A percentile compares a stretch with the other conserved stretches of the same genome.
Conservation (phyloP, 1,140 invertebrate species). For the Bombus pyrosoma region DNA sequence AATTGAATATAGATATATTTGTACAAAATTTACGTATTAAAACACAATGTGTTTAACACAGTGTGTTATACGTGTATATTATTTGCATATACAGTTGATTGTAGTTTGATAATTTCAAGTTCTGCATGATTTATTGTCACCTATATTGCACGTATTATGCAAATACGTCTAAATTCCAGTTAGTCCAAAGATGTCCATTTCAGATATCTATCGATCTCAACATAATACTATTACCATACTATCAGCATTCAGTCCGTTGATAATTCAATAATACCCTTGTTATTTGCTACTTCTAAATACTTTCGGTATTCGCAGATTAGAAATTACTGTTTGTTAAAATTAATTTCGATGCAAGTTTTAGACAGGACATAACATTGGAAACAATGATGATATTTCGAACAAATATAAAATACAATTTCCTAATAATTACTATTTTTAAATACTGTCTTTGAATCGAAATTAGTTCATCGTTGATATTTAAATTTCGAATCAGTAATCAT, state of each 20-base stretch:
- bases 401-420: too few relatives aligned
- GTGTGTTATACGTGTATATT: not conserved
- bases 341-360: not conserved
- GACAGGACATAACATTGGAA: too few relatives aligned
- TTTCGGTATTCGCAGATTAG: not conserved
- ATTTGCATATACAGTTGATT: not conserved
- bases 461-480: too few relatives aligned
- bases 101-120: not conserved
- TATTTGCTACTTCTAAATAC: not conserved
- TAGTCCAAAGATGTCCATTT: not conserved
- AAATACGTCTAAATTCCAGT: slow-evolving; percentile 9
- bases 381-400: too few relatives aligned
- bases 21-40: not conserved
- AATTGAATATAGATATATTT: too few relatives aligned
- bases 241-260: not conserved
- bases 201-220: slow-evolving; percentile 16
- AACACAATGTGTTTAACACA: not conserved
- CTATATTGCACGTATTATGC: not conserved
- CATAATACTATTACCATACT: not conserved
- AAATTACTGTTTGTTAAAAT: not conserved
- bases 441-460: too few relatives aligned
- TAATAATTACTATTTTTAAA: too few relatives aligned
- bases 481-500: too few relatives aligned
- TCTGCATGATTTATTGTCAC: not conserved
- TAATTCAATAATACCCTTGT: not conserved